Base-by-base conservation (phyloP, 30 jellyfish, hydroid and myxozoan species). In the Aurelia sp. region DNA sequence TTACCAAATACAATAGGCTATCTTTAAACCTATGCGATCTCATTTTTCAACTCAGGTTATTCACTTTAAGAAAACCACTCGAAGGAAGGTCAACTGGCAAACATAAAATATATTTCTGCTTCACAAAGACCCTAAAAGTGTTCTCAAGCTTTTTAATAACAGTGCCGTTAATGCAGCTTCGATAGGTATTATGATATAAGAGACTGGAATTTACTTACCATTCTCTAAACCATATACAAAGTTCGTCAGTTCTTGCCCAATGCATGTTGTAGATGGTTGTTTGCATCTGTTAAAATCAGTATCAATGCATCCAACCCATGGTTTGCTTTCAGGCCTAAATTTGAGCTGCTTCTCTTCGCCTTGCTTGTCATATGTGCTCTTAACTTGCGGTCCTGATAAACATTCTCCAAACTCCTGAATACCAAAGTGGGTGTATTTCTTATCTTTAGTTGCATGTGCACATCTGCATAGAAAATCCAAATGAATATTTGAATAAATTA, bases 281-380 rank as follows among this genome's bases (percentile, higher is more conserved):
- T 67, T 38, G 70, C 99, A 95, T 74, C 71, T 78, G 60, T 86
- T 82, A 55, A 65, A 86, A 74, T 95, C 97, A 13, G 92, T 78
- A 27, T 95, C 97, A 92, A 95, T 86, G 79, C 99, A 95, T 1
- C 99, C 99, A 47, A 77, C 61, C 97, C 97, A 90, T 2, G 97
- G 99, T 31, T 85, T 77, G 21, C 69, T 58, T 35, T 83, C 85
- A 4, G 99, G 99, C 31, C 97, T 76, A 69, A 85, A 90, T 63
- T 80, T 22, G 81, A 95, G 86, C 55, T 53, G 67, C 20, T 18
- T 58, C 81, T 95, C 98, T 68, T 77, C 82, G 9, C 99, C 99
- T 50, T 89, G 83, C 7, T 48, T 57, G 55, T 74, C 81, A 63
- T 84, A 95, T 10, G 99, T 95, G 38, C 20, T 19, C 13, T 86